These are phyloP conservation scores for Pygoscelis adeliae DNA, from an alignment of 2,113 vertebrate genomes.

Conservation along the genomic window DNA sequence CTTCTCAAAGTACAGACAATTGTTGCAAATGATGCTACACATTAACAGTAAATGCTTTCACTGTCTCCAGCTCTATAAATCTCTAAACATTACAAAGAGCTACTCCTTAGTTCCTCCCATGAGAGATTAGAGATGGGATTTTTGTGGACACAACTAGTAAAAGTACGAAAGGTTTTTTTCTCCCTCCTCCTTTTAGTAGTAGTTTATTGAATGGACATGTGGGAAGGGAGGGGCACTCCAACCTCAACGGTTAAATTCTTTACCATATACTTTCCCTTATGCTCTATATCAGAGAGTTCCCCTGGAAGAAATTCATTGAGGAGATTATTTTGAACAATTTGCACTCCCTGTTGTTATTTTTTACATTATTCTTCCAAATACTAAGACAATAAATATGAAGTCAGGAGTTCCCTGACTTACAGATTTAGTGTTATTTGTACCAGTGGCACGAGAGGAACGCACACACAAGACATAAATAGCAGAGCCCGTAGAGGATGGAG, in stretches of 20 bases:
- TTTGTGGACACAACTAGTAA: conserved; percentile 14
- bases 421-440: not conserved
- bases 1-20: conserved; percentile 51
- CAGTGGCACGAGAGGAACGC: rapidly evolving
- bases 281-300: not conserved
- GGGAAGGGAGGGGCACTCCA: not conserved
- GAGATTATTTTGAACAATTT: not conserved
- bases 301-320: not conserved
- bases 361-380: not conserved
- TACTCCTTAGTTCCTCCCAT: conserved; percentile 5
- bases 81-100: conserved; percentile 35
- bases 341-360: not conserved
- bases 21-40: conserved; percentile 50
- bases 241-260: not conserved
- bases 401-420: not conserved
- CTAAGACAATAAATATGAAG: not conserved
- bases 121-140: conserved; percentile 45
- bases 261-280: not conserved
- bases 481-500: not conserved
- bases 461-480: not conserved
- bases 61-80: conserved; percentile 41
- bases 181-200: not conserved
- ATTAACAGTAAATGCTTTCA: conserved; percentile 58
- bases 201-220: not conserved
- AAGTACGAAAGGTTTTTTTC: not conserved